Base-by-base conservation (phyloP, 2,888 invertebrate species). In the Melangyna quadrimaculata region DNA sequence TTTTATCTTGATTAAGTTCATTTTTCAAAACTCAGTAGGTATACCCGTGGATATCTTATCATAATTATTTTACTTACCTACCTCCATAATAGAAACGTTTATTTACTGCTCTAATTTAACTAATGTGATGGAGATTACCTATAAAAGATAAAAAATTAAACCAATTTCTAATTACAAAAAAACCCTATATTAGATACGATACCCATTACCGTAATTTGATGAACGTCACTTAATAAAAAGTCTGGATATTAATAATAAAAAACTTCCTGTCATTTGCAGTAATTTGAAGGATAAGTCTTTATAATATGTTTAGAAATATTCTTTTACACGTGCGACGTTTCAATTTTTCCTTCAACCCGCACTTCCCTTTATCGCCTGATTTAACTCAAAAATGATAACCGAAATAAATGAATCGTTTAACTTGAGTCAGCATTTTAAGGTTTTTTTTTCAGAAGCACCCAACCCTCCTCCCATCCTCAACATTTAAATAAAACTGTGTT, bases 401-500 rank as follows among this genome's bases (percentile, higher is more conserved):
- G 27, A 77, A 81, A 55, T 43, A 77, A 71, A 43, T 51, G 57
- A 53, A 74, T 37, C 69, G 24, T 65, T 45, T 65, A 17, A 43
- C 79, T 61, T 19, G 35, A 59, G 22, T 22, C 51, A 27, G 61
- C 40, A 61, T 27, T 65, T 29, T 43, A 32, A 29, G 32, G 72
- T 10, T 22, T 78, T 57, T 51, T 35, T 37, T 53, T n/a, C n/a
- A n/a, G n/a, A n/a, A n/a, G n/a, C n/a, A n/a, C 19, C 17, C 22
- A 37, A 40, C 1, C 22, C 24, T 27, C 19, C 14, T n/a, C 22
- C 12, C 12, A 37, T 51, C n/a, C n/a, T n/a, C 59, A 51, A 81
- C 51, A 72, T 77, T 35, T 40, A 53, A 78, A 78, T 70, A 61
- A 53, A 72, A 73, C 65, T 63, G 77, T 70, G 19, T 27, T 45